Evolutionary conservation across 1,140 invertebrate genomes (phyloP), one percentile per base, ranked within the genome.

Genomic region (Tigriopus japonicus): DNA sequence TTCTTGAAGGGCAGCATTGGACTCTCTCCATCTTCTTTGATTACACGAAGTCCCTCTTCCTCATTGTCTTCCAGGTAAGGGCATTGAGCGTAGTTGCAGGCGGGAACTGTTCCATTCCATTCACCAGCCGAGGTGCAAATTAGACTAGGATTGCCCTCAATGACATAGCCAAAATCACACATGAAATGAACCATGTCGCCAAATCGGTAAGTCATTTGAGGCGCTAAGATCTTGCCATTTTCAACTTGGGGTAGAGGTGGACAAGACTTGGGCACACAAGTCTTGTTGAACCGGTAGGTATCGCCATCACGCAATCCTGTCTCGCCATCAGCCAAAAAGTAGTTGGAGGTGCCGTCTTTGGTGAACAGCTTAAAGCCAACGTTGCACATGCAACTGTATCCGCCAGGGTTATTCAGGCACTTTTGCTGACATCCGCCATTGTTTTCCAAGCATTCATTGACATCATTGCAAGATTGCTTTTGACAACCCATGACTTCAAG

Each of bases 401-500:
- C 80, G 53, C 92, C 93, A 52, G 86, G 82, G 63, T 77, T 81
- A 68, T 94, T 94, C 49, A 90, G 78, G 73, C 90, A 94, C 72
- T 90, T 88, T 68, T 93, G 89, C 68, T 94, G 85, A 71, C 92
- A 96, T 17, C 87, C 88, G 9, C 91, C 92, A 70, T 96, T 96
- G 62, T 85, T 82, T 17, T 76, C 76, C 53, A 77, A 76, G 71
- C 92, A 97, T 71, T 97, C 92, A 68, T 96, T 94, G 35, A 93
- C 81, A 70, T 96, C 91, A 10, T 78, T 77, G 69, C 92, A 96
- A 67, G 92, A 88, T 63, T 92, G 75, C 63, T 87, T 76, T 0
- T 85, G 86, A 71, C 90, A 95, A 7, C 90, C 91, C 83, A 94
- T 90, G 15, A 94, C 77, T 76, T 96, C 92, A 42, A 96, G 68